A percentile compares a stretch with the other conserved stretches of the same genome.
Conservation (phyloP, 2,113 vertebrate species). For the Cyphomyrus discorhynchus region DNA sequence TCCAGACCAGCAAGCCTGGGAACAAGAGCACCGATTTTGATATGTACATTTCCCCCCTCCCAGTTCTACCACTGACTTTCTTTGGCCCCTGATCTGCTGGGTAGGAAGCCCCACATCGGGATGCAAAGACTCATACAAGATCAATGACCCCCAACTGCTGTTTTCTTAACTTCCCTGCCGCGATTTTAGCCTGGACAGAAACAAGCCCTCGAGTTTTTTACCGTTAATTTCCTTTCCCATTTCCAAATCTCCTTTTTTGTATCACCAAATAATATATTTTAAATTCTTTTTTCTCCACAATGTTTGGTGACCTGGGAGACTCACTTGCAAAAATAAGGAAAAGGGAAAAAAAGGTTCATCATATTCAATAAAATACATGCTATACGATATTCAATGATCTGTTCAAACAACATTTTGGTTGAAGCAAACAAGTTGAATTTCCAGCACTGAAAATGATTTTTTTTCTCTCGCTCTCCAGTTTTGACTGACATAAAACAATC, state of each 20-base stretch:
- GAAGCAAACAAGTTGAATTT: constrained; percentile 4
- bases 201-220: not conserved
- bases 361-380: constrained; percentile 20
- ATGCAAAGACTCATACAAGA: not conserved
- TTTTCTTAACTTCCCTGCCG: not conserved
- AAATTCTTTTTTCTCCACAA: not conserved
- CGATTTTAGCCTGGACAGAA: not conserved
- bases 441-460: not conserved
- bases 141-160: not conserved
- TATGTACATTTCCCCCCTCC: not conserved
- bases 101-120: not conserved
- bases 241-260: not conserved
- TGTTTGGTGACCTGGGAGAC: not conserved
- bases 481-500: not conserved
- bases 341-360: not conserved
- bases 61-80: not conserved
- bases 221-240: not conserved
- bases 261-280: not conserved
- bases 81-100: not conserved
- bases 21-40: not conserved
- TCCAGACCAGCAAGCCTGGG: not conserved
- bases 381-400: constrained; percentile 1
- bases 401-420: constrained; percentile 17
- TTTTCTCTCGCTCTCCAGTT: not conserved
- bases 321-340: constrained; percentile 19